phyloP scores from a whole-genome alignment of 2,797 vertebrate genomes.

The Smutsia temminckii region DNA sequence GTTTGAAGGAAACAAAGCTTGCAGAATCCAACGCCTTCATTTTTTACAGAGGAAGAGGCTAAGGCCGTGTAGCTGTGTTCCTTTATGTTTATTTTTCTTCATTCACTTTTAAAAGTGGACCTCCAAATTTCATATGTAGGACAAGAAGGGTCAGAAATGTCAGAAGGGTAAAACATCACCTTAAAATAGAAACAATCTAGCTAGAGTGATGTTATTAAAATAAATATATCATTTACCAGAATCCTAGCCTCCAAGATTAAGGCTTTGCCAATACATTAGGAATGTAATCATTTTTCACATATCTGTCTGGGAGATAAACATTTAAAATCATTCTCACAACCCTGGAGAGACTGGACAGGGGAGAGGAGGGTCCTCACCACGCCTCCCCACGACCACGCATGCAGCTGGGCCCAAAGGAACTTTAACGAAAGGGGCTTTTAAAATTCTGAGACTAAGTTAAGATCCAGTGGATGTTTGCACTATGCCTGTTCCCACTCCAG shows the following conservation, averaged over 20 bases:
- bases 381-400: not conserved
- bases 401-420: not conserved
- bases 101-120: not conserved
- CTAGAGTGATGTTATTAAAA: not conserved
- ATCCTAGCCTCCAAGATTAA: constrained; percentile 11
- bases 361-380: not conserved
- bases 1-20: not conserved
- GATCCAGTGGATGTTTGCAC: not conserved
- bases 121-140: not conserved
- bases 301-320: not conserved
- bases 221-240: constrained; percentile 13
- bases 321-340: not conserved
- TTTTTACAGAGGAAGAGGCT: not conserved
- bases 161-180: not conserved
- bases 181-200: not conserved
- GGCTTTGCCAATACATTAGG: not conserved
- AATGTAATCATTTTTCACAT: not conserved
- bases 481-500: not conserved
- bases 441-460: not conserved
- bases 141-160: not conserved
- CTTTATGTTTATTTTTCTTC: not conserved
- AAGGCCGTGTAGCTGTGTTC: not conserved
- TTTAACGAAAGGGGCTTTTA: not conserved
- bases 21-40: not conserved
- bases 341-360: not conserved